Base-by-base conservation (phyloP, 2,113 vertebrate genomes). In the Macrotus californicus region DNA sequence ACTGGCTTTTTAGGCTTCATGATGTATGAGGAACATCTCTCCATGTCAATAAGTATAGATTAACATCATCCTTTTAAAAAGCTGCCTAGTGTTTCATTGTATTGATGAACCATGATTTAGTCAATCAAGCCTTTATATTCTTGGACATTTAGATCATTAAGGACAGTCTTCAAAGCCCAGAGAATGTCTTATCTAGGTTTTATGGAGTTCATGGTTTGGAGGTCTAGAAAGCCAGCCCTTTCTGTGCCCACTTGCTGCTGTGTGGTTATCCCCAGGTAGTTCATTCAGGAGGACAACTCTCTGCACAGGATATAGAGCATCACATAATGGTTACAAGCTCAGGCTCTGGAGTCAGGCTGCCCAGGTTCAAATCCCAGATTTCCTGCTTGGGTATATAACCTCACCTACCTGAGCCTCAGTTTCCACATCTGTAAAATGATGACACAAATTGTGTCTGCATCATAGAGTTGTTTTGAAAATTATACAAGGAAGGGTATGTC, bases 1-100 rank as follows among this genome's bases (percentile, higher is more conserved):
- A 70, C 75, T 89, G 86, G 80, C 59, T 96, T 93, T 88, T 95
- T 86, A 95, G 77, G 43, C 34, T 66, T 91, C 34, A 18, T 91
- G 87, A 95, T 91, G 59, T 48, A 84, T 92, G 93, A 93, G 84
- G 76, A 81, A 52, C 91, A 92, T 93, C 66, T 75, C 66, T 90
- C 48, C 66, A 11, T 77, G 72, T 77, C 85, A 54, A 73, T 96
- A 93, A 81, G 70, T 93, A 93, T 50, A 88, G 96, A 94, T 87
- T 56, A 50, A 80, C 79, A 92, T 70, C 73, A 52, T 84, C 41
- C 2, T 89, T 91, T 80, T 22, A 67, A 75, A 87, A 87, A 90
- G 34, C 85, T 77, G 31, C 87, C 70, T 72, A 15, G 75, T 46
- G 43, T 89, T 96, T 91, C 87, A 81, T 48, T 85, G 84, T 67